phyloP scores from a whole-genome alignment of 2,113 vertebrate genomes.

The Ameiurus melas region DNA sequence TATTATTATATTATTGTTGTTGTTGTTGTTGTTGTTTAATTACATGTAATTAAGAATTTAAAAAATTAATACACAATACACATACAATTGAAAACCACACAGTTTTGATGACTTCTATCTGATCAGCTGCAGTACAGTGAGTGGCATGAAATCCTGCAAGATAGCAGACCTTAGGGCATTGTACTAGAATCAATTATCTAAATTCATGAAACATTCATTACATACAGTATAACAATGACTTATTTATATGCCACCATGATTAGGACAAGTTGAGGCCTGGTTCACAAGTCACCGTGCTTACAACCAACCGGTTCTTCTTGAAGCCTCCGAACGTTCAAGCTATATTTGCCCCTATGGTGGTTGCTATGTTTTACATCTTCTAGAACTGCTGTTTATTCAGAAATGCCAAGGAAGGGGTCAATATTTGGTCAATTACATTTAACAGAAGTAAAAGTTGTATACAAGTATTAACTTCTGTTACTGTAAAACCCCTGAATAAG shows the following conservation, averaged over 20 bases:
- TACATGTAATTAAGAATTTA: neutral
- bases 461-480: too few relatives aligned
- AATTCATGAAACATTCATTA: neutral
- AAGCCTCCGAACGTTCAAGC: too few relatives aligned
- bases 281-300: neutral
- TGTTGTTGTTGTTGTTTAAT: neutral
- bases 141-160: neutral
- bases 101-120: neutral
- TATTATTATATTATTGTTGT: too few relatives aligned
- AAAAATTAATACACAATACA: too few relatives aligned
- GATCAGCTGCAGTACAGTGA: neutral
- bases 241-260: neutral
- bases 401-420: too few relatives aligned
- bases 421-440: too few relatives aligned
- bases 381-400: too few relatives aligned
- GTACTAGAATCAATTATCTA: neutral
- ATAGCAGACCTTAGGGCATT: neutral
- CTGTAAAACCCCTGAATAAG: too few relatives aligned
- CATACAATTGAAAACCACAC: neutral
- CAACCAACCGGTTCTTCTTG: too few relatives aligned
- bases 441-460: too few relatives aligned
- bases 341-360: too few relatives aligned
- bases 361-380: too few relatives aligned
- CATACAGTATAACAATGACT: neutral
- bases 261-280: neutral